These are phyloP conservation scores for Eonycteris spelaea DNA, from an alignment of 2,113 vertebrate species.

Conservation along the genomic window DNA sequence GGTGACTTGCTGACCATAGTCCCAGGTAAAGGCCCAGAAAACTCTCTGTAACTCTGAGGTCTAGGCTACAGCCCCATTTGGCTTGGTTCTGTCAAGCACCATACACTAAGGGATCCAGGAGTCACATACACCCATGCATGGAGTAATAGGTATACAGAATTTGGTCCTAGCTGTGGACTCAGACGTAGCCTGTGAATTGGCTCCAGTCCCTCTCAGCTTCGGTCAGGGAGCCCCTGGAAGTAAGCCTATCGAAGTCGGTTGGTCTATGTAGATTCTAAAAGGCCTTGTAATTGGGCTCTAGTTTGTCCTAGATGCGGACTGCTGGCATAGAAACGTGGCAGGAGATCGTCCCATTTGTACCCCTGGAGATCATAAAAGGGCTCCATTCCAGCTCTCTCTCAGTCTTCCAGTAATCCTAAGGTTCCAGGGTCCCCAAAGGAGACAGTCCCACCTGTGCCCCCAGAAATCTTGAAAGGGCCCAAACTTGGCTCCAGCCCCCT, in stretches of 20 bases:
- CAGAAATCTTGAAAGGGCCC: too few relatives aligned
- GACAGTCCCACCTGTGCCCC: too few relatives aligned
- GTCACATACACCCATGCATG: not conserved
- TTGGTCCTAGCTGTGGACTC: not conserved
- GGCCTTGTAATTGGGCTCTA: not conserved
- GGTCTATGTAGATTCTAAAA: not conserved
- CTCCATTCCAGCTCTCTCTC: not conserved
- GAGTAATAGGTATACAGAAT: not conserved
- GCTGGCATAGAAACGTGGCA: not conserved
- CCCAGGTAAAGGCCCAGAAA: not conserved
- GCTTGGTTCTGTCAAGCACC: not conserved
- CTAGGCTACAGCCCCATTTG: not conserved
- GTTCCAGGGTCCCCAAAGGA: too few relatives aligned
- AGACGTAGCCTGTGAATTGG: not conserved
- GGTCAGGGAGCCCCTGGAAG: not conserved
- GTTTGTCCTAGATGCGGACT: not conserved
- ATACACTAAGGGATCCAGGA: not conserved
- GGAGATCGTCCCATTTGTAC: not conserved
- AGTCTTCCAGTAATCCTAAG: not conserved
- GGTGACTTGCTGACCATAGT: not conserved
- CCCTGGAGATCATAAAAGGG: not conserved
- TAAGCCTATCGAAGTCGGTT: not conserved
- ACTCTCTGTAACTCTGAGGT: not conserved
- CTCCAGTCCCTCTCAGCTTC: not conserved
- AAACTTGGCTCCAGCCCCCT: too few relatives aligned